Evolutionary conservation across 92 coral and sea anemone species (phyloP), one percentile per base, ranked within the genome.

Genomic region (Phenganax subtilis): DNA sequence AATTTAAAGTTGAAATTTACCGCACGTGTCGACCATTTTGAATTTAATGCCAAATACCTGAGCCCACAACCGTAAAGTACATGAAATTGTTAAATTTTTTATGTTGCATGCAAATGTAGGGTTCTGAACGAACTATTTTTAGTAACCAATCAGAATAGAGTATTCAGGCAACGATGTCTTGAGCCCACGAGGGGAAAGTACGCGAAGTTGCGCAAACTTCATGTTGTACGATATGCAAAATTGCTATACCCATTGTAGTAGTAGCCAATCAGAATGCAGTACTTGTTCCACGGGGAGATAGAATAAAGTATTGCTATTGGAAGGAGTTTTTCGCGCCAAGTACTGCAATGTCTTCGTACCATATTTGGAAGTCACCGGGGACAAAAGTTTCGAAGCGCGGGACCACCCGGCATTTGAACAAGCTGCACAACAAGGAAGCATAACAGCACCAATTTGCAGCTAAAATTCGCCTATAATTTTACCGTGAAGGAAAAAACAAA

Each of bases 241-340:
- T 37, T 37, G 47, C 47, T 37, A 2, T 37, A 65, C 27, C 27
- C 1, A 0, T 65, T 9, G 25, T 20, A 20, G 25, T 28, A 28
- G 71, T 65, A 44, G n/a, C 74, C 74, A 69, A 29, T 69, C 6
- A 29, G 51, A 69, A 69, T 69, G 0, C 31, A 6, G 74, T 1
- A 0, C 31, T 29, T 11, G 25, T 29, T 10, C n/a, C 51, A n/a
- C 74, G 12, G 12, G 74, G 74, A 54, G 51, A 25, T 9, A 69
- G 65, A 75, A 73, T 53, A 56, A 20, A 1, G 80, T 55, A 55
- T 56, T 75, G 28, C 62, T 51, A 75, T 75, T 75, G 80, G 80
- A 54, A 75, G 29, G n/a, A 31, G 54, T 16, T 37, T 25, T 77
- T 77, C 82, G 54, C 82, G 82, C 82, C 82, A 77, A 3, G 53